These are phyloP conservation scores for Cryptus armator DNA, from an alignment of 2,888 invertebrate species.

Conservation along the genomic window DNA sequence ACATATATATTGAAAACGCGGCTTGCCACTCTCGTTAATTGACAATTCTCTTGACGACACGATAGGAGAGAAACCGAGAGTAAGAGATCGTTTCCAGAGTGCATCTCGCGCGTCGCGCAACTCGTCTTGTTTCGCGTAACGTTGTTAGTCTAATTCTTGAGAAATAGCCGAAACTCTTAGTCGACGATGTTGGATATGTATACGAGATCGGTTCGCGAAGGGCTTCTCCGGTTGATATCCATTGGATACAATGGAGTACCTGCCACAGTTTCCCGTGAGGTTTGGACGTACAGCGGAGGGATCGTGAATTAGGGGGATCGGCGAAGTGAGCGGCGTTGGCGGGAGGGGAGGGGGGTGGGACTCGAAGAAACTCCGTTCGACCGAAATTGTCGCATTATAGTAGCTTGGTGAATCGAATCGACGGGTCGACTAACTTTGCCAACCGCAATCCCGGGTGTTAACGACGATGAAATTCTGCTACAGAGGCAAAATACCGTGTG, in stretches of 20 bases:
- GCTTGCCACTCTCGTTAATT: not conserved
- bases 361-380: conserved; percentile 37
- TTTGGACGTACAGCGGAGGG: not conserved
- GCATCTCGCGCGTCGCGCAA: not conserved
- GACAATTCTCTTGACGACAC: not conserved
- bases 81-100: not conserved
- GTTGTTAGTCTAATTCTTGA: conserved; percentile 45
- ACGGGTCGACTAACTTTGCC: conserved; percentile 77
- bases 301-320: no score
- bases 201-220: conserved; percentile 1
- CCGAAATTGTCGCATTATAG: conserved; percentile 76
- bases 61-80: not conserved
- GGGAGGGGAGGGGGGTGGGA: not conserved
- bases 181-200: conserved; percentile 32
- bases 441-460: conserved; percentile 77
- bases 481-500: conserved; percentile 42
- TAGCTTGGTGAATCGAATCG: conserved; percentile 75
- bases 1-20: not conserved
- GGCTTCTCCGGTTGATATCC: conserved; percentile 28
- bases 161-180: conserved; percentile 57
- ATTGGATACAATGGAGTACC: conserved; percentile 17
- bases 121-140: conserved; percentile 29
- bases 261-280: conserved; percentile 15
- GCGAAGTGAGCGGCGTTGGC: no score
- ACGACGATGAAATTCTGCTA: conserved; percentile 37